A percentile compares a stretch with the other conserved stretches of the same genome.
Conservation (phyloP, 2,888 invertebrate genomes). For the Metalampra italica region DNA sequence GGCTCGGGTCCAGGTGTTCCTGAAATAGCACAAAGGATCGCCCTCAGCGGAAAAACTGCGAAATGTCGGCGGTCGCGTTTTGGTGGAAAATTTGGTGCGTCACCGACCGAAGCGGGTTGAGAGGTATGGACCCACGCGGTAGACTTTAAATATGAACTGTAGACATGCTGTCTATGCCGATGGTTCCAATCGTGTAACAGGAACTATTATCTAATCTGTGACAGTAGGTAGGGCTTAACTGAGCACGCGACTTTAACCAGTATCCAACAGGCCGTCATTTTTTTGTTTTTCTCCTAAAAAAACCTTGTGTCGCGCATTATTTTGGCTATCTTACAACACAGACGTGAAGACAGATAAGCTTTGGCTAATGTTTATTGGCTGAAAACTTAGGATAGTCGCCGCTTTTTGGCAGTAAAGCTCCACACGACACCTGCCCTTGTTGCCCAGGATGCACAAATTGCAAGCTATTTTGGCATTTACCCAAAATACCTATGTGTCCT, state of each 20-base stretch:
- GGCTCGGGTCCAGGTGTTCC: conserved; percentile 67
- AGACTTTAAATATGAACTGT: conserved; percentile 11
- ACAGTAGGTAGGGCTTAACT: too few relatives aligned
- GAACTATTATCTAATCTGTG: too few relatives aligned
- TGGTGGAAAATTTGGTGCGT: conserved; percentile 65
- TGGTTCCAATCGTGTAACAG: too few relatives aligned
- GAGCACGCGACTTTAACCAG: too few relatives aligned
- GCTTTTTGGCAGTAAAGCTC: too few relatives aligned
- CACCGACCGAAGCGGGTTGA: conserved; percentile 25
- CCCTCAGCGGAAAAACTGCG: conserved; percentile 66
- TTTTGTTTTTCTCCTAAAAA: too few relatives aligned
- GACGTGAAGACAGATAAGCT: background rate
- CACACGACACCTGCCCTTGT: background rate
- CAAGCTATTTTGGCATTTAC: background rate
- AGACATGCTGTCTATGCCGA: conserved; percentile 8
- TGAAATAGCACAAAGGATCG: conserved; percentile 78
- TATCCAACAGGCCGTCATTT: too few relatives aligned
- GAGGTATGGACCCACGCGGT: too few relatives aligned
- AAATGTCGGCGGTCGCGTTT: conserved; percentile 56
- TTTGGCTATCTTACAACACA: too few relatives aligned
- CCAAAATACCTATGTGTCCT: background rate
- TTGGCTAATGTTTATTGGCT: too few relatives aligned
- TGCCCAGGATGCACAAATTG: background rate
- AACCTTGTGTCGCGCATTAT: too few relatives aligned
- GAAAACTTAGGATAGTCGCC: too few relatives aligned